Base-by-base conservation (phyloP, 2,888 invertebrate species). In the Rhingia rostrata region DNA sequence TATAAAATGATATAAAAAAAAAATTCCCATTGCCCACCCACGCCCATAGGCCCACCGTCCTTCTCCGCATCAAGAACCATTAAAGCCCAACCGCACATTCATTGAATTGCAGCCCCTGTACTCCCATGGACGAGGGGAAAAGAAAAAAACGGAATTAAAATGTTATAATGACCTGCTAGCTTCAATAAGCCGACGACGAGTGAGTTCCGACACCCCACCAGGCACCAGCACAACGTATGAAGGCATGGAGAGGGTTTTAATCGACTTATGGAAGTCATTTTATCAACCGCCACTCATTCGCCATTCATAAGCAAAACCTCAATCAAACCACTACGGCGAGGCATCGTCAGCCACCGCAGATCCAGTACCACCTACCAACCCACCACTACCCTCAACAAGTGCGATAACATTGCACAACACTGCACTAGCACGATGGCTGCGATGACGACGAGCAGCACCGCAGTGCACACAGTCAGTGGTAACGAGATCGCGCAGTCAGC, bases 231-330 rank as follows among this genome's bases (percentile, higher is more conserved):
- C 37, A 2, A 37, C 9, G 47, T 22, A 30, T 33, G 41, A 41
- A 35, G 32, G 63, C 45, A 45, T 22, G 47, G 54, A 51, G 77
- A 49, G 72, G 35, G 41, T 58, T 74, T 84, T 84, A 84, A 84
- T 84, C 84, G 84, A 84, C 80, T 80, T 80, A 75, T 80, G 80
- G 80, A 80, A 84, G 84, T 84, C 80, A 75, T 80, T 84, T 84
- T 64, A 84, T 80, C 84, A 84, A 74, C 84, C 74, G 73, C 74
- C 84, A 74, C 80, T 84, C 84, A 84, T 84, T 80, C 80, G 80
- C 84, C 84, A 84, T 84, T 84, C 84, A 84, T 84, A 80, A 84
- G 80, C 74, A 75, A 74, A 84, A 80, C 80, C 84, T 79, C 84
- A 79, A 80, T 80, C 74, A 74, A 80, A 70, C 80, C 74, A 70